Percentiles rank a stretch among this genome's conserved stretches.
These are phyloP conservation scores for Syngnathus acus DNA, from an alignment of 2,797 vertebrate genomes.

Conservation along the genomic window DNA sequence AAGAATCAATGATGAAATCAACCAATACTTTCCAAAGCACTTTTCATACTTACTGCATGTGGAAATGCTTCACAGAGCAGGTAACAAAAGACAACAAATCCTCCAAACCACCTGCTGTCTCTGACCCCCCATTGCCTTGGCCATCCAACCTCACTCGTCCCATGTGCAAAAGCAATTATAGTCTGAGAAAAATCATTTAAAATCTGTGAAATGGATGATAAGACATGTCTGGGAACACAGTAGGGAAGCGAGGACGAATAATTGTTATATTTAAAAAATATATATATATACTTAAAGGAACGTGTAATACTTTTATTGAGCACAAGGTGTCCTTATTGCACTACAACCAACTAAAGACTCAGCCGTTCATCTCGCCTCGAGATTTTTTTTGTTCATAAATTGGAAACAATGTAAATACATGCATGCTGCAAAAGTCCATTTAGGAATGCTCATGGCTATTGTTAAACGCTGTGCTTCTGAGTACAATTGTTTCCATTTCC, in stretches of 20 bases:
- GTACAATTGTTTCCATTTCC: constrained; percentile 60
- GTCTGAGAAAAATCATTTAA: not conserved
- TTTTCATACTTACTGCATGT: not conserved
- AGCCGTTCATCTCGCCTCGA: constrained; percentile 27
- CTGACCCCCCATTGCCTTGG: not conserved
- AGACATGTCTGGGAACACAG: not conserved
- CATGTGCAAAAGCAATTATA: not conserved
- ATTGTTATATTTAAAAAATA: not conserved
- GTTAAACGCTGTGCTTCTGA: constrained; percentile 51
- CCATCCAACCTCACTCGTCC: not conserved
- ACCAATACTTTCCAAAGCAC: not conserved
- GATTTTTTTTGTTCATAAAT: constrained; percentile 41
- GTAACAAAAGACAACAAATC: not conserved
- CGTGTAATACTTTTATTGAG: constrained; percentile 19
- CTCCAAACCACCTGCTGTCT: not conserved
- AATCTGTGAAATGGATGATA: not conserved
- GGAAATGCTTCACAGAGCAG: not conserved
- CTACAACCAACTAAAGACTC: constrained; percentile 2
- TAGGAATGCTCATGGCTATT: constrained; percentile 43
- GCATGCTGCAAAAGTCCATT: constrained; percentile 34
- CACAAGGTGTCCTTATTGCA: constrained; percentile 62
- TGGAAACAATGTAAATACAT: constrained; percentile 48
- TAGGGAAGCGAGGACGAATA: not conserved
- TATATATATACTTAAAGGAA: not conserved
- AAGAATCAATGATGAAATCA: not conserved